Percentiles rank a stretch among this genome's conserved stretches.
Conservation (phyloP, 2,797 vertebrate species). For the Sciurus carolinensis region DNA sequence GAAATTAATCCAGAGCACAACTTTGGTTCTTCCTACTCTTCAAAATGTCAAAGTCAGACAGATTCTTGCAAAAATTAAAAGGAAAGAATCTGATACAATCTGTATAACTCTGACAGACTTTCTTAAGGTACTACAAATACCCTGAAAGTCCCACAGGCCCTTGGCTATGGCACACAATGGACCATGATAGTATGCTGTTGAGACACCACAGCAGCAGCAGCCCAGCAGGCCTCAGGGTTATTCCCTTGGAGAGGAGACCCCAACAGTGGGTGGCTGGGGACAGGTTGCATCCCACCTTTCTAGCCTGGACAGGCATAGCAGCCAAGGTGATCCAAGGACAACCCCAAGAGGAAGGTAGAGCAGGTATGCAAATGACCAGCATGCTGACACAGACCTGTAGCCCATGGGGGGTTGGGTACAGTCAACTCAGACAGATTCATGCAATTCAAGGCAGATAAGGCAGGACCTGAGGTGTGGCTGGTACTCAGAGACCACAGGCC, state of each 20-base stretch:
- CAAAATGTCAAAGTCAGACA: slow-evolving; percentile 71
- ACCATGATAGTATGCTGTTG: fast-evolving
- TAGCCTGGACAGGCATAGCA: background rate
- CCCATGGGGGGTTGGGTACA: background rate
- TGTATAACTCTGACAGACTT: slow-evolving; percentile 9
- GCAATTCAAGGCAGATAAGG: background rate
- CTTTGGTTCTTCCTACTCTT: slow-evolving; percentile 66
- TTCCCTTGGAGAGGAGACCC: background rate
- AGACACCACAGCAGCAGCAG: background rate
- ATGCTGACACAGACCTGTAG: background rate
- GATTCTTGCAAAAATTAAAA: slow-evolving; percentile 68
- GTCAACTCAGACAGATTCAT: background rate
- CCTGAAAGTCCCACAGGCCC: background rate
- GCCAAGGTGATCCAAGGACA: background rate
- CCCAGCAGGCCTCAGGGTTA: background rate
- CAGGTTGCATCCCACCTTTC: background rate
- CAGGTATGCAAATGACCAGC: background rate
- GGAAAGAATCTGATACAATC: slow-evolving; percentile 51
- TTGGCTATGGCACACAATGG: background rate
- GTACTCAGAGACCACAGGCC: background rate
- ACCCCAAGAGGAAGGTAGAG: background rate
- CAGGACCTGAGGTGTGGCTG: background rate
- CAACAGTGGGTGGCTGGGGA: background rate
- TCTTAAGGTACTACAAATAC: background rate
- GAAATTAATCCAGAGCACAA: slow-evolving; percentile 77